phyloP scores from a whole-genome alignment of 2,797 vertebrate genomes.

The Sebastes nivosus region DNA sequence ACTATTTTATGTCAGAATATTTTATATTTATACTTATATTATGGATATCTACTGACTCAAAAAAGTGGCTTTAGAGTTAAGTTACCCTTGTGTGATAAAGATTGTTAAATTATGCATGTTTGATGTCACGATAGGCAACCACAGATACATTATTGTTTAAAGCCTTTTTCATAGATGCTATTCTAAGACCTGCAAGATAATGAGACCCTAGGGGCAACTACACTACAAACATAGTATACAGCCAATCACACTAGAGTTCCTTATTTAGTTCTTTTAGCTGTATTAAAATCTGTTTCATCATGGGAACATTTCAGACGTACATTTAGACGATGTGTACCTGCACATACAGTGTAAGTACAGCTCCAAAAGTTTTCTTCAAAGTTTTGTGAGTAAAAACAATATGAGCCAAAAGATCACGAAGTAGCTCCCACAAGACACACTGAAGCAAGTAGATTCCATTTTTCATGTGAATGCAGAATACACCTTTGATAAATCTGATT shows the following conservation, averaged over 20 bases:
- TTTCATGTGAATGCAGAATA: conserved; percentile 7
- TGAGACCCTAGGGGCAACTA: neutral
- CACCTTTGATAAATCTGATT: neutral
- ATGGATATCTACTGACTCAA: too few relatives aligned
- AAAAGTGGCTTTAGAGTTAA: neutral
- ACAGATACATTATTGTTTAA: neutral
- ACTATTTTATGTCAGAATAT: too few relatives aligned
- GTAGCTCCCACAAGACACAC: conserved; percentile 12
- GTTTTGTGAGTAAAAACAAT: conserved; percentile 11
- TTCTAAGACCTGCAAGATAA: neutral
- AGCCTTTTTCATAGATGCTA: neutral
- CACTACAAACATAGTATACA: neutral
- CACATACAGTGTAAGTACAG: neutral
- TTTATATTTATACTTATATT: too few relatives aligned
- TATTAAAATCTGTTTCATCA: neutral
- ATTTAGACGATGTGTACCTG: neutral
- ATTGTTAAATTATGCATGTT: neutral
- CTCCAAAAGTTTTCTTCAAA: conserved; percentile 6
- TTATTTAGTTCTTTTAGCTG: neutral
- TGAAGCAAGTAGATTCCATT: neutral
- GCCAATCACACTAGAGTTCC: neutral
- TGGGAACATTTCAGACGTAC: too few relatives aligned
- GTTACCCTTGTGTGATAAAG: neutral
- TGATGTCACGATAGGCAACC: neutral
- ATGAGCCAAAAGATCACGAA: neutral